Conservation (phyloP, 1,140 invertebrate genomes). For the Lepidurus apus region DNA sequence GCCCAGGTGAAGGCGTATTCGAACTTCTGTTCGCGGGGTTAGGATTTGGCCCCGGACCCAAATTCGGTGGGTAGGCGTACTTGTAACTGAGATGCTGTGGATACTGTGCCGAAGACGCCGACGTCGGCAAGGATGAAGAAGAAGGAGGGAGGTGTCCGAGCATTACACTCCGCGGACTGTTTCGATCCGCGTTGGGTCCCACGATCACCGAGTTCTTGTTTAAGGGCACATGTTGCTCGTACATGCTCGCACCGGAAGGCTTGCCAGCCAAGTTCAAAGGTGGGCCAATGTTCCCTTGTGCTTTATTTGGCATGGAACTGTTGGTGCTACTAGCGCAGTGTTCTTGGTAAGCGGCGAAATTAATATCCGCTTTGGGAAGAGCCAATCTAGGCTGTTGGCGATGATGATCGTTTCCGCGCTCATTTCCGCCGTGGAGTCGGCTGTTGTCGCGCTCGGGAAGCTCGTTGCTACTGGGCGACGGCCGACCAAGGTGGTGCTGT, state of each 20-base stretch:
- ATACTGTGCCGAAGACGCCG: not conserved
- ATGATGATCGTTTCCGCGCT: not conserved
- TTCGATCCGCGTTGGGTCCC: not conserved
- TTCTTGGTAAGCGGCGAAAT: not conserved
- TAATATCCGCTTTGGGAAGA: constrained; percentile 2
- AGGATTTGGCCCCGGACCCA: not conserved
- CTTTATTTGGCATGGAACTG: not conserved
- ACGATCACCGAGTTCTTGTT: constrained; percentile 8
- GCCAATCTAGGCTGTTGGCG: not conserved
- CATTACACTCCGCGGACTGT: not conserved
- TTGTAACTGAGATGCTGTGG: not conserved
- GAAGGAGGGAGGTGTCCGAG: not conserved
- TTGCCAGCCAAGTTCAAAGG: not conserved
- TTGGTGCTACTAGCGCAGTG: not conserved
- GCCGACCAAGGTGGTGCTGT: not conserved
- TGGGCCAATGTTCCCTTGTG: not conserved
- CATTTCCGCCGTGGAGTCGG: not conserved
- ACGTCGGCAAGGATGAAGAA: not conserved
- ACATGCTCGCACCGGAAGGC: not conserved
- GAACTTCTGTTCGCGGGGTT: constrained; percentile 46
- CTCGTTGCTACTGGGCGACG: not conserved
- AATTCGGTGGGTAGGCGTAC: not conserved
- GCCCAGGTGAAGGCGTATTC: constrained; percentile 42
- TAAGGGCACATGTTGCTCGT: not conserved
- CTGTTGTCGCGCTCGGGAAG: not conserved